Base-by-base conservation (phyloP, 2,113 vertebrate genomes). In the Scopus umbretta region DNA sequence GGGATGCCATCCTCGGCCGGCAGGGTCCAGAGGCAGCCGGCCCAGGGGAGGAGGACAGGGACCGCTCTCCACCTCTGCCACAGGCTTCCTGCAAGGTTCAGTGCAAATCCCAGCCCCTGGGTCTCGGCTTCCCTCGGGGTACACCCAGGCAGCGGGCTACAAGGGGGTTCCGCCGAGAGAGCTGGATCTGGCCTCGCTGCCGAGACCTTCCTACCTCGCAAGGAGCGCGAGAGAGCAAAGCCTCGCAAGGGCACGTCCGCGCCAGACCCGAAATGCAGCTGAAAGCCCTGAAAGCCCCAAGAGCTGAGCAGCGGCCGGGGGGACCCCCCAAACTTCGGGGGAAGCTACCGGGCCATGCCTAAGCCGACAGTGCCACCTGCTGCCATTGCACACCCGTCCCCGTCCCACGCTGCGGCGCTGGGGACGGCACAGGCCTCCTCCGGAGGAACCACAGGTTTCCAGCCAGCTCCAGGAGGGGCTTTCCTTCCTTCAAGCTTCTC, bases 291-390 rank as follows among this genome's bases (percentile, higher is more conserved):
- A 15, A 42, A 71, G 10, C 43, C 59, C 71, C 80, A 9, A 7
- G 30, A 30, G 43, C 80, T 20, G 42, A 83, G 82, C 47, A 16
- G 40, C 67, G 63, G 49, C 12, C 6, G 5, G 65, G 66, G 66
- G 75, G 66, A 30, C 42, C 89, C 95, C 93, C 95, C n/a, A n/a
- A 45, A 36, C 10, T 8, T 15, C 2, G 19, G 76, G 88, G 63
- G 45, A 53, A 80, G 8, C 36, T n/a, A 2, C 9, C 1, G 0
- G 32, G 82, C 75, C 11, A 7, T 78, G 95, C 16, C 92, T 55
- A 1, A 84, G 96, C 59, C 92, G 50, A 97, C 92, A 96, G 95
- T 94, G 96, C 95, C 96, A 94, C 93, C 96, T 97, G 96, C 80
- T 91, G 96, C 96, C 96, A 92, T 6, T 43, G 62, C 93, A 16